Conservation (phyloP, 2,797 vertebrate species). For the Paratrypauchen microcephalus region DNA sequence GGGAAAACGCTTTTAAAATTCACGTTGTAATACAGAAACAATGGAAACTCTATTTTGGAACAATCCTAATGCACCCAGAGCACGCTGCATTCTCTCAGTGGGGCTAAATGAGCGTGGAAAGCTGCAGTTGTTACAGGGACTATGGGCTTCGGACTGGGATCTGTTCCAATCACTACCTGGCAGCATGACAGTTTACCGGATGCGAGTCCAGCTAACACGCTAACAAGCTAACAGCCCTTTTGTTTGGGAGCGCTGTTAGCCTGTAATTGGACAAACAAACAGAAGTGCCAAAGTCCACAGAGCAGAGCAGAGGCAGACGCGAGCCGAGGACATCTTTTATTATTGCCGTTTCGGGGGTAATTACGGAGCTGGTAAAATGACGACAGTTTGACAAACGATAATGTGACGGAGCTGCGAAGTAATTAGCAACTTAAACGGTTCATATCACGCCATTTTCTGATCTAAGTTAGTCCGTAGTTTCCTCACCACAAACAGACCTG, state of each 20-base stretch:
- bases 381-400: not conserved
- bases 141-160: slow-evolving; percentile 15
- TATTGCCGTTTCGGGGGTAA: not conserved
- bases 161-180: slow-evolving; percentile 47
- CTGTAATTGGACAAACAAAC: slow-evolving; percentile 39
- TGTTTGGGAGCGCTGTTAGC: slow-evolving; percentile 33
- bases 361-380: not conserved
- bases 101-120: slow-evolving; percentile 37
- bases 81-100: slow-evolving; percentile 19
- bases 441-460: too few species aligned
- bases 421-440: not conserved
- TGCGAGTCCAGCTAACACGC: slow-evolving; percentile 46
- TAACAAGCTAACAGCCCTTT: slow-evolving; percentile 20
- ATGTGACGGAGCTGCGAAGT: not conserved
- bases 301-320: not conserved
- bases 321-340: not conserved
- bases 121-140: slow-evolving; percentile 21
- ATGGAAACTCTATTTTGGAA: too few species aligned
- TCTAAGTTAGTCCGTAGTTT: too few species aligned
- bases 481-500: too few species aligned
- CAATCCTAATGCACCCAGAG: not conserved
- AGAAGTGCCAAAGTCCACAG: not conserved
- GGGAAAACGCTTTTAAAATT: too few species aligned
- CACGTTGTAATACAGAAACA: too few species aligned
- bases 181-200: slow-evolving; percentile 45